Evolutionary conservation across 2,888 invertebrate genomes (phyloP), one percentile per base, ranked within the genome.

Genomic region (Drosophila atripex): DNA sequence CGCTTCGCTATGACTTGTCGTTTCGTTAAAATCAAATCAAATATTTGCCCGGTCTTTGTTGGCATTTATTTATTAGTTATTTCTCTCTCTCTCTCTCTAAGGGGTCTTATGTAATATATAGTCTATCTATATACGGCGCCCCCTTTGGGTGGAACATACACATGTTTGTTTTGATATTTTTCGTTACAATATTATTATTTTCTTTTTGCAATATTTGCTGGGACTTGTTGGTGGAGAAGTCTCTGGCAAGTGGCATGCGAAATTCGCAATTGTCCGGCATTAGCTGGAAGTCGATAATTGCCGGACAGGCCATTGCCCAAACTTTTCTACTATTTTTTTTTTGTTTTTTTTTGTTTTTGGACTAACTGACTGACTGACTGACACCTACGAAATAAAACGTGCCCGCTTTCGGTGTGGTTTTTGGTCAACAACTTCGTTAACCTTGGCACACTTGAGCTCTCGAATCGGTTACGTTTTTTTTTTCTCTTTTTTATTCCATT

Each of bases 21-120:
- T 83, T 83, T 83, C 71, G 73, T 66, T 84, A 77, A 86, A 86
- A 86, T 84, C 74, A 83, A 82, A 80, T 84, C 86, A 82, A 82
- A 82, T 82, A 82, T 82, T 82, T 82, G 55, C 63, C 72, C 61
- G 25, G 65, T 50, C 71, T 74, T 63, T 73, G 68, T 68, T 69
- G 75, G 66, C 73, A 68, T 46, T 52, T 41, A 51, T 69, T 53
- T 58, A 32, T 54, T 70, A 59, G 57, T 53, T 70, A 63, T 45
- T 45, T 63, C 49, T 25, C 28, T 25, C 55, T 65, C 56, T 16
- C 2, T n/a, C n/a, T 16, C 16, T 18, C 38, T 38, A 38, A 39
- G 76, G 72, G 76, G 79, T 58, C 70, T 82, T 82, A 82, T 83
- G 65, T 83, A 82, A 86, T 72, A 46, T 2, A 35, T 14, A 54